phyloP scores from a whole-genome alignment of 2,888 invertebrate species.

The Pandemis cinnamomeana region DNA sequence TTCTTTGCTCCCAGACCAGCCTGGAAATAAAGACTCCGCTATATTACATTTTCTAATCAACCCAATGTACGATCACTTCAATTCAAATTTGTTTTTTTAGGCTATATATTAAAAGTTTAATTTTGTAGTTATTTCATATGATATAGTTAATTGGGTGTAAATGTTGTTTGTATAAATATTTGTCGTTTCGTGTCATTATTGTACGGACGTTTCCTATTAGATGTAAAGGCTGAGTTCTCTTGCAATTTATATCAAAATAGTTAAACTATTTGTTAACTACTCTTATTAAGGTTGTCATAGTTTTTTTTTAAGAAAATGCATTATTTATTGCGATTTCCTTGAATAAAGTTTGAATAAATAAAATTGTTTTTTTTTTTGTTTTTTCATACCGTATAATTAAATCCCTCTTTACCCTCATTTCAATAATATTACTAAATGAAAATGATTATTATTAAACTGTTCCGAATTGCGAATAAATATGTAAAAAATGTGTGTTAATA shows the following conservation, averaged over 20 bases:
- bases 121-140: neutral
- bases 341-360: conserved; percentile 9
- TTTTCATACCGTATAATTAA: neutral
- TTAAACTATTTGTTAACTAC: conserved; percentile 6
- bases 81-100: neutral
- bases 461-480: too few relatives aligned
- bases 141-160: neutral
- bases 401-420: too few relatives aligned
- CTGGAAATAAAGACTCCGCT: too few relatives aligned
- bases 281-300: neutral
- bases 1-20: too few relatives aligned
- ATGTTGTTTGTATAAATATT: conserved; percentile 14
- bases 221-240: conserved; percentile 21
- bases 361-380: neutral
- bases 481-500: too few relatives aligned
- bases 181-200: conserved; percentile 19
- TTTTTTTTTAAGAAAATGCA: conserved; percentile 15
- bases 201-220: conserved; percentile 33
- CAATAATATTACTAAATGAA: too few relatives aligned
- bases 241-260: conserved; percentile 19
- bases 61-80: too few relatives aligned
- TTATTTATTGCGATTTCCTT: conserved; percentile 35
- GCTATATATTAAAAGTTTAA: neutral
- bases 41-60: neutral
- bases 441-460: too few relatives aligned